Base-by-base conservation (phyloP, 2,797 vertebrate species). In the Phataginus tetradactyla region DNA sequence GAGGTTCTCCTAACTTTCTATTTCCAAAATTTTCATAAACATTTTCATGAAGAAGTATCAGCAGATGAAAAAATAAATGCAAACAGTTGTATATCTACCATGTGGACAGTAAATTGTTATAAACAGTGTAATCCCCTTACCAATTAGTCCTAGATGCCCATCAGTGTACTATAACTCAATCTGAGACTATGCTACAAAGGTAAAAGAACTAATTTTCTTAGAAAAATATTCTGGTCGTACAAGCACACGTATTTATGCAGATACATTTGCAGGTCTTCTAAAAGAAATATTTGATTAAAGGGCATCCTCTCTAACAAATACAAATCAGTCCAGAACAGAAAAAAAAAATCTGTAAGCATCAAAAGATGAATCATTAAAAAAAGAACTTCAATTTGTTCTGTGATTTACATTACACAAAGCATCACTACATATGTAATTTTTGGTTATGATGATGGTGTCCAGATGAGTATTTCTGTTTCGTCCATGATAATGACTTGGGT, bases 1-100 rank as follows among this genome's bases (percentile, higher is more conserved):
- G 63, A 6, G 2, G 42, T 97, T 79, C 86, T 79, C 63, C 55
- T 77, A 80, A 96, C 75, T 85, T 85, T 95, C 4, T 78, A 55
- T 96, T 93, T 20, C 94, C 27, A 79, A 17, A 80, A 86, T 34
- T 86, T 93, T 94, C 39, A 69, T 86, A 80, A 85, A 87, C 74
- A 32, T 29, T 61, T 86, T 91, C 37, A 45, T 66, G 45, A 27
- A 53, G 23, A 91, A 81, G 5, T 68, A 84, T 72, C 29, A 64
- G 27, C 55, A 83, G n/a, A 77, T 85, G 32, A 55, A 86, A 91
- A 69, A 59, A 68, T 18, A 34, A 75, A 34, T 72, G 3, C 42
- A 74, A 80, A 85, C 1, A 83, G 32, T 86, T 86, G 17, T 34
- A 3, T 61, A 59, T 66, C 13, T 75, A 72, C 7, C 18, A 55